phyloP scores from a whole-genome alignment of 2,113 vertebrate genomes.

The Erinaceus europaeus region DNA sequence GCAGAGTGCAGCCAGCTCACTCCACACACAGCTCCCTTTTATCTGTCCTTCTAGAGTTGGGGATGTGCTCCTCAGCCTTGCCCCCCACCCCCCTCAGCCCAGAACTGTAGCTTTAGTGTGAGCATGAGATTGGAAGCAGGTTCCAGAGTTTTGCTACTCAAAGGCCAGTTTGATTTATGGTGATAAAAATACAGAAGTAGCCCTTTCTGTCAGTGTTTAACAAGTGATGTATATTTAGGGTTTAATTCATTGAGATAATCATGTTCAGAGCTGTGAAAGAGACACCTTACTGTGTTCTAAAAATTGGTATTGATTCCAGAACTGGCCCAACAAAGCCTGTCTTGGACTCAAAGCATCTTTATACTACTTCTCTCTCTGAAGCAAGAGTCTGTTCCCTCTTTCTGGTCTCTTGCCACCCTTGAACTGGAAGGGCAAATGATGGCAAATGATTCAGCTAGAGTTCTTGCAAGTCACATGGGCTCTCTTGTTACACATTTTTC shows the following conservation, averaged over 20 bases:
- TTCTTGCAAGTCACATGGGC: not conserved
- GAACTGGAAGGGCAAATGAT: not conserved
- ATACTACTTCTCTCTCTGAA: not conserved
- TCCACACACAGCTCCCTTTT: not conserved
- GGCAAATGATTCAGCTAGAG: not conserved
- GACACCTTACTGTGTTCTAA: not conserved
- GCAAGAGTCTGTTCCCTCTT: not conserved
- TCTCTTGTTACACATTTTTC: not conserved
- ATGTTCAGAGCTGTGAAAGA: not conserved
- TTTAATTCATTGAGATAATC: not conserved
- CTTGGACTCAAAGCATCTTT: not conserved
- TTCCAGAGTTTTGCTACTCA: not conserved
- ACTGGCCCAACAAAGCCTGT: not conserved
- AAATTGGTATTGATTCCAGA: not conserved
- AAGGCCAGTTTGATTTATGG: constrained; percentile 13
- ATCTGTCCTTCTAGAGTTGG: not conserved
- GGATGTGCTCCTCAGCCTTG: not conserved
- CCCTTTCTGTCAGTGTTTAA: not conserved
- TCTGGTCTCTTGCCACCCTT: not conserved
- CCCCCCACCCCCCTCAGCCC: not conserved
- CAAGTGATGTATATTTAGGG: constrained; percentile 11
- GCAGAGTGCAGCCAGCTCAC: not conserved
- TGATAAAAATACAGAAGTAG: constrained; percentile 36
- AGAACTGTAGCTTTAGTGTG: not conserved
- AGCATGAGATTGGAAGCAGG: not conserved